phyloP scores from a whole-genome alignment of 2,888 invertebrate species.

The Clanis bilineata region DNA sequence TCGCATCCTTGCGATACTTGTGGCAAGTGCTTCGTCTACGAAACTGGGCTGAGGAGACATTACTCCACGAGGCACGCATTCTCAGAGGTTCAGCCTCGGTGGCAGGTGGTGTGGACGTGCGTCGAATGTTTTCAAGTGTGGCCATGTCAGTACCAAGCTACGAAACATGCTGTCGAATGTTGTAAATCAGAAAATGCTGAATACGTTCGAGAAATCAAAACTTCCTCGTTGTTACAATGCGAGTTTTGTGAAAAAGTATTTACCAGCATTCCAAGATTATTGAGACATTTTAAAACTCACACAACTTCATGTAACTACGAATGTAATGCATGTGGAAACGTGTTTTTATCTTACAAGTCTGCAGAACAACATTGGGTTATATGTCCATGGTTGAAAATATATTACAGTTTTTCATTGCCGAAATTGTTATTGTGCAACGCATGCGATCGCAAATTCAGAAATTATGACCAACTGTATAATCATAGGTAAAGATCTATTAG shows the following conservation, averaged over 20 bases:
- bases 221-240: constrained; percentile 70
- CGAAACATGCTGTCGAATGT: constrained; percentile 62
- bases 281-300: constrained; percentile 76
- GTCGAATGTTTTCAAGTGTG: constrained; percentile 76
- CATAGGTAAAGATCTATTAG: constrained; percentile 55
- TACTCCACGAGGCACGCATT: constrained; percentile 60
- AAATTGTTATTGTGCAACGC: constrained; percentile 72
- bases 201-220: constrained; percentile 67
- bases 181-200: constrained; percentile 53
- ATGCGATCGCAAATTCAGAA: constrained; percentile 74
- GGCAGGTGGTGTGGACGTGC: constrained; percentile 78
- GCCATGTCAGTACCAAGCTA: constrained; percentile 64
- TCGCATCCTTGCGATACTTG: constrained; percentile 69
- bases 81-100: constrained; percentile 57
- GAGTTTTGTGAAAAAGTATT: constrained; percentile 77
- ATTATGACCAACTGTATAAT: constrained; percentile 73
- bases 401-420: constrained; percentile 66
- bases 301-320: constrained; percentile 85
- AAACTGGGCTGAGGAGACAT: constrained; percentile 71
- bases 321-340: constrained; percentile 78
- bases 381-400: constrained; percentile 66
- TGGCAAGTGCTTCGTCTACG: constrained; percentile 74
- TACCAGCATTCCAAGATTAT: constrained; percentile 68
- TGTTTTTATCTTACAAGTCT: constrained; percentile 61
- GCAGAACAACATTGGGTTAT: constrained; percentile 70